These are phyloP conservation scores for Thumatha senex DNA, from an alignment of 2,888 invertebrate species.

Conservation along the genomic window DNA sequence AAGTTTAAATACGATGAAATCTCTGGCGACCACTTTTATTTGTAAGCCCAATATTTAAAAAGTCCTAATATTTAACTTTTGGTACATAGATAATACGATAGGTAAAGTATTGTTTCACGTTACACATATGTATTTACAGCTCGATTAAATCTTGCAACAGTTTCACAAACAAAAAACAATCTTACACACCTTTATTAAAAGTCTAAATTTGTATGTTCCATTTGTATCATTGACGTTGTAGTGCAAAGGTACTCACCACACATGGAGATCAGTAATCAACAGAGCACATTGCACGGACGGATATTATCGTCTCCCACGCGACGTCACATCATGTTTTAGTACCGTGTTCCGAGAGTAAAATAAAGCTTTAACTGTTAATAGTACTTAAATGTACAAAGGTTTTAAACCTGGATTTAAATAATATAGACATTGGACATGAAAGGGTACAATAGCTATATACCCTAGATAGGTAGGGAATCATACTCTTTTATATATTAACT, in stretches of 20 bases:
- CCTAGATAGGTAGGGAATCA: too few relatives aligned
- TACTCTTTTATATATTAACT: too few relatives aligned
- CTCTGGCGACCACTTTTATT: neutral
- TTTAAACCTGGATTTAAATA: neutral
- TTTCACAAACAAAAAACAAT: neutral
- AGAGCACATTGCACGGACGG: slow-evolving; percentile 5
- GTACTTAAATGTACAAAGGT: neutral
- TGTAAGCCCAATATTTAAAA: neutral
- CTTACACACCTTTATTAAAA: neutral
- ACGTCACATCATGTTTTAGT: slow-evolving; percentile 40
- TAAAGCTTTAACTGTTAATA: neutral
- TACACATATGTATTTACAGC: too few relatives aligned
- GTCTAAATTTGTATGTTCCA: neutral
- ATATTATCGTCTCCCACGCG: slow-evolving; percentile 60
- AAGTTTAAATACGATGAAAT: neutral
- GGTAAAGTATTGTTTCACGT: too few relatives aligned
- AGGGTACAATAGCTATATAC: too few relatives aligned
- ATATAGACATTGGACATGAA: too few relatives aligned
- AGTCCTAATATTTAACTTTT: too few relatives aligned
- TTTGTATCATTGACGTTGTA: neutral
- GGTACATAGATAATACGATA: too few relatives aligned
- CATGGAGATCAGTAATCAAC: slow-evolving; percentile 44
- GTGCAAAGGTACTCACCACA: slow-evolving; percentile 3
- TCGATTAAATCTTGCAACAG: neutral
- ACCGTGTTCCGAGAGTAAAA: slow-evolving; percentile 3